Evolutionary conservation across 2,797 vertebrate species (phyloP).

Genomic region (Knipowitschia caucasica): DNA sequence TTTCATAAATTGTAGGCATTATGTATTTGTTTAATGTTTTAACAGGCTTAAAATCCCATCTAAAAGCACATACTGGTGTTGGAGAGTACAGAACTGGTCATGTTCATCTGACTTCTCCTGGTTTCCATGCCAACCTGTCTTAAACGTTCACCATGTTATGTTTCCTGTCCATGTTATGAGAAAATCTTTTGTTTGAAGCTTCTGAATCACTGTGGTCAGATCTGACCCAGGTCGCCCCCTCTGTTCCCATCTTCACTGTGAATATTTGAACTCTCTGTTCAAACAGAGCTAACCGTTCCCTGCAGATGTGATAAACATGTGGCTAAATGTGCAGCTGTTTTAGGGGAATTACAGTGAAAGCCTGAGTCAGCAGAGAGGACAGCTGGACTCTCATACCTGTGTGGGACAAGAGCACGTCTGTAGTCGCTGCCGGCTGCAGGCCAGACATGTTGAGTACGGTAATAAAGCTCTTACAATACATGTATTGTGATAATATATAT

Average conservation of each 20-base stretch:
- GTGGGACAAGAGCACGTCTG: no score
- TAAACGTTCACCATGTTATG: constrained; percentile 1
- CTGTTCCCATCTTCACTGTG: constrained; percentile 51
- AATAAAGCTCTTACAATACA: no score
- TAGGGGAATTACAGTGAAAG: constrained; percentile 45
- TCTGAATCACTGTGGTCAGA: constrained; percentile 38
- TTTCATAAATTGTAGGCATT: no score
- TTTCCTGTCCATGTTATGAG: constrained; percentile 27
- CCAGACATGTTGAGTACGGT: no score
- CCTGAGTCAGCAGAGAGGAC: constrained; percentile 50
- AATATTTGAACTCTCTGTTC: constrained; percentile 48
- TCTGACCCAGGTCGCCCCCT: constrained; percentile 44
- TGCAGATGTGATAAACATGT: constrained; percentile 55
- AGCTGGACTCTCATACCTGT: constrained; percentile 19
- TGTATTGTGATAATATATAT: no score
- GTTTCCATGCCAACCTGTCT: no score
- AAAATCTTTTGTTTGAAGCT: constrained; percentile 35
- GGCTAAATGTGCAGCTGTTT: constrained; percentile 58
- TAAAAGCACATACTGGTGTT: no score
- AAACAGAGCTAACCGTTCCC: constrained; percentile 25
- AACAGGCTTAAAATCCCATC: no score
- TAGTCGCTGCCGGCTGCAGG: no score
- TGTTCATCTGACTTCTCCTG: no score
- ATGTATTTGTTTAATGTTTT: no score
- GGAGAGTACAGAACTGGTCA: not conserved